Evolutionary conservation across 2,797 vertebrate genomes (phyloP).

Genomic region (Anisognathus igniventris): DNA sequence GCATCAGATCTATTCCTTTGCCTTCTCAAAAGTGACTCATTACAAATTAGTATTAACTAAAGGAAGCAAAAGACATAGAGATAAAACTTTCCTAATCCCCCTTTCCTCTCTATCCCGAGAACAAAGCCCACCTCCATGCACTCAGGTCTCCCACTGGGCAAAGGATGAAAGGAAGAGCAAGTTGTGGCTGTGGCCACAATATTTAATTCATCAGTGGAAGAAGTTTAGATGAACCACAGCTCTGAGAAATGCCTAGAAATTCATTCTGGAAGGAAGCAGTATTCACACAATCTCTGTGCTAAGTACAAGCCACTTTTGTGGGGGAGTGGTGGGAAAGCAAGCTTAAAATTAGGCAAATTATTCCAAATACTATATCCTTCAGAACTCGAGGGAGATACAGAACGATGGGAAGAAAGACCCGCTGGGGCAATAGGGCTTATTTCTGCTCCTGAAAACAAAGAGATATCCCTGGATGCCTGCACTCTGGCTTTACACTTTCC

Average conservation of each 20-base stretch:
- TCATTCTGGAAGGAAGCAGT: neutral
- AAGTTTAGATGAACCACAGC: neutral
- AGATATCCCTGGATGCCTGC: neutral
- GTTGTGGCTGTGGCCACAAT: rapidly evolving
- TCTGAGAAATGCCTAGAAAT: neutral
- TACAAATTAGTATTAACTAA: neutral
- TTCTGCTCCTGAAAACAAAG: constrained; percentile 8
- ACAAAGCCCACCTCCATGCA: neutral
- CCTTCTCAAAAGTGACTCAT: neutral
- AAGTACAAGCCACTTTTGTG: neutral
- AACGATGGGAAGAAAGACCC: neutral
- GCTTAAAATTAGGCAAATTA: neutral
- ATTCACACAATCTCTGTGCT: neutral
- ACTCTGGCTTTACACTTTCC: neutral
- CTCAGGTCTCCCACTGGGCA: neutral
- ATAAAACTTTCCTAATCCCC: neutral
- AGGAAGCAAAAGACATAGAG: neutral
- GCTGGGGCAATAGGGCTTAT: neutral
- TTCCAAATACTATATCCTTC: neutral
- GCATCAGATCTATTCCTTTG: neutral
- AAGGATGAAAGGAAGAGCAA: neutral
- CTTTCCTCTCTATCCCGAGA: neutral
- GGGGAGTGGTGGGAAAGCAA: neutral
- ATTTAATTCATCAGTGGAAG: neutral
- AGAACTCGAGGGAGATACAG: neutral